Evolutionary conservation across 64 coral and sea anemone genomes (phyloP).

Genomic region (Porites australiensis): DNA sequence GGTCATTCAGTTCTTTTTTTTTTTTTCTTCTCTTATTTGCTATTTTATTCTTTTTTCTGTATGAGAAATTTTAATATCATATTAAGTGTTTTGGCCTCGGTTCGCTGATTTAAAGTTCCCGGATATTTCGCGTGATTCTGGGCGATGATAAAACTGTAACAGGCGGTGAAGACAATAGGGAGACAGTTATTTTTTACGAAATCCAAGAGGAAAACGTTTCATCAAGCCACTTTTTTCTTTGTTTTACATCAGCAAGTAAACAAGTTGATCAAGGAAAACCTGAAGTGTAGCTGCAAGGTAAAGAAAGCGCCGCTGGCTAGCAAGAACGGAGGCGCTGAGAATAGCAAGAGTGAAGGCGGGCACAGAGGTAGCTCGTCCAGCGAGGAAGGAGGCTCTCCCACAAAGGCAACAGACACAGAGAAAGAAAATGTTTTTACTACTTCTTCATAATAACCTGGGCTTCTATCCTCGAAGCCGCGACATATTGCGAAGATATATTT

Average conservation of each 20-base stretch:
- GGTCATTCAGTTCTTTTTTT: too few relatives aligned
- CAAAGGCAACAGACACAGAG: not conserved
- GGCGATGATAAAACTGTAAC: too few relatives aligned
- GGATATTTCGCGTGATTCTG: too few relatives aligned
- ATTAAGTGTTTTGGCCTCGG: too few relatives aligned
- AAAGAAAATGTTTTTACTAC: constrained; percentile 66
- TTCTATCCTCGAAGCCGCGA: not conserved
- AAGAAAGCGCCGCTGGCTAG: constrained; percentile 27
- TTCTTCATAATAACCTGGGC: not conserved
- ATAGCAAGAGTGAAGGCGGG: not conserved
- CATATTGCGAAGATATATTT: too few relatives aligned
- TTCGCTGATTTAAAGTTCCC: too few relatives aligned
- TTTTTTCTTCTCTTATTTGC: too few relatives aligned
- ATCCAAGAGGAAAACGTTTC: not conserved
- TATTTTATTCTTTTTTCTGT: too few relatives aligned
- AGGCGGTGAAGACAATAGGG: too few relatives aligned
- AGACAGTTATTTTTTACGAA: too few relatives aligned
- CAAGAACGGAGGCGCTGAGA: constrained; percentile 33
- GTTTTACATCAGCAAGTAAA: constrained; percentile 41
- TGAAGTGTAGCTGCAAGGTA: constrained; percentile 50
- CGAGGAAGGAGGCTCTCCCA: constrained; percentile 5
- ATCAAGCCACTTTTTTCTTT: not conserved
- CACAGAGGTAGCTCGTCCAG: constrained; percentile 8
- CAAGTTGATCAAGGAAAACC: constrained; percentile 47
- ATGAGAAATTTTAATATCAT: too few relatives aligned